Evolutionary conservation across 2,797 vertebrate species (phyloP), one percentile per base, ranked within the genome.

Genomic region (Petrocephalus sullivani): DNA sequence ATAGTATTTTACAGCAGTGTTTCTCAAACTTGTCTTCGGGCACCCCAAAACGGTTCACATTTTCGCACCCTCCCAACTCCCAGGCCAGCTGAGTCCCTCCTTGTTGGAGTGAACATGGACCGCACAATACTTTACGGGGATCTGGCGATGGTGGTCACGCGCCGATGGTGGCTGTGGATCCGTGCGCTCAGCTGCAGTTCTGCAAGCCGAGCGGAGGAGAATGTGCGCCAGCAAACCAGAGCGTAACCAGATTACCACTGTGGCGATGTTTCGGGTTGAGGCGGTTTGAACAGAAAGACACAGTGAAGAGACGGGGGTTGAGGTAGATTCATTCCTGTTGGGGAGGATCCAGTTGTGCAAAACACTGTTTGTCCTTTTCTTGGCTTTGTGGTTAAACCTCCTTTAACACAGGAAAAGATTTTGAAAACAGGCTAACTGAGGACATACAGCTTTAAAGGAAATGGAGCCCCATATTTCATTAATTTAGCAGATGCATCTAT

Each of bases 161-260:
- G 21, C 41, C 12, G 12, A 5, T 6, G 82, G 64, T 46, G 41
- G 41, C 41, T 46, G 41, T 4, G 4, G 41, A 46, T 46, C 37
- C 0, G 0, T n/a, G 37, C 5, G 6, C 89, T 90, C 87, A 49
- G 53, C 78, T 86, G 53, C 21, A 89, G 51, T 86, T 87, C 71
- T 49, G 85, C 54, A 51, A 23, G 71, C 41, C 82, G 12, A 7
- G 53, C 67, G 71, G 87, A 87, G 85, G 89, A 90, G 41, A 87
- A 54, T 60, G 90, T 87, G 90, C 21, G 89, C 88, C 94, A 88
- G 64, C 92, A 95, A 96, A 95, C 95, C 95, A 95, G 92, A 95
- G 89, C 87, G 92, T 93, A 95, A 96, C 95, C 96, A 96, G 90
- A 94, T 95, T 96, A 96, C 96, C 96, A 1, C 95, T 95, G 96